Base-by-base conservation (phyloP, 2,888 invertebrate species). In the Myopa tessellatipennis region DNA sequence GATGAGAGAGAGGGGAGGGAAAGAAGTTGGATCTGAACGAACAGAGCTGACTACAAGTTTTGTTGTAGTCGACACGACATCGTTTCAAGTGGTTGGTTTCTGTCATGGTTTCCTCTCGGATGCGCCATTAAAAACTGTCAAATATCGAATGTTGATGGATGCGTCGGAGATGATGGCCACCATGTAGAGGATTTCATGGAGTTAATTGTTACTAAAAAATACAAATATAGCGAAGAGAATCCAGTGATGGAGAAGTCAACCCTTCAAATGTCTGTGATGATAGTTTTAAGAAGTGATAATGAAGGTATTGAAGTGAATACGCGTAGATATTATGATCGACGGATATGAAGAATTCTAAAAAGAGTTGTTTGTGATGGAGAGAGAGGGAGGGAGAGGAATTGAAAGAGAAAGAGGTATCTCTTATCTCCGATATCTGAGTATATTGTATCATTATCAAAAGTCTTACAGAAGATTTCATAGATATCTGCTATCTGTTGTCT, bases 101-200 rank as follows among this genome's bases (percentile, higher is more conserved):
- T 38, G n/a, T 12, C 34, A 3, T 67, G 38, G 70, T 60, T 67
- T 76, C 73, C 65, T 60, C 72, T 63, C 50, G 67, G 75, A 71
- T 74, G 79, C 79, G 79, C 81, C 79, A 79, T 77, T 74, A 75
- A 79, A 76, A 81, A 78, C 78, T 81, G 79, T 82, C 79, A 77
- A 78, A 79, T 80, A 78, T 76, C 79, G 71, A 10, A 45, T 63
- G 63, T 71, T 68, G 72, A 74, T 65, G 77, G 65, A 74, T 10
- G 70, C 61, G 63, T 60, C 58, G 14, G 61, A 60, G 26, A 14
- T 72, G 45, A 61, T 72, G 72, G 26, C 72, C 74, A 74, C 70
- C 70, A 55, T 55, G 52, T 34, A 55, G n/a, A 16, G 8, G 36
- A 16, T 55, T 10, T 45, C 10, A 45, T 10, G 10, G 10, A 45